Evolutionary conservation across 2,113 vertebrate genomes (phyloP).

Genomic region (Lamprologus lemairii): DNA sequence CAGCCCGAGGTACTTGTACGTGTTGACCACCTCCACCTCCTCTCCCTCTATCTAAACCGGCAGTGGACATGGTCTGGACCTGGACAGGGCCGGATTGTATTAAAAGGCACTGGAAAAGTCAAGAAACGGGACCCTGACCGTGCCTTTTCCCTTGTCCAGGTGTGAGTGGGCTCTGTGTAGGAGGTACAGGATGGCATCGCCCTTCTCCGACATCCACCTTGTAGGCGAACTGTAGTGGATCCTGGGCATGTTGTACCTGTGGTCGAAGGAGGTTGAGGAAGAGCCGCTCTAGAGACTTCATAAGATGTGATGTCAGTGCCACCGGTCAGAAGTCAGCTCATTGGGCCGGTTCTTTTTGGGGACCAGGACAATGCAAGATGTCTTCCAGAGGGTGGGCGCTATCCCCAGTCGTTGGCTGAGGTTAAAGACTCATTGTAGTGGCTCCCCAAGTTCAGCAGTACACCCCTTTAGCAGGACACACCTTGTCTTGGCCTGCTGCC

Average conservation of each 20-base stretch:
- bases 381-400: rapidly evolving
- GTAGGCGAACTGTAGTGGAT: neutral
- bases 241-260: neutral
- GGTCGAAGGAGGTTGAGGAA: neutral
- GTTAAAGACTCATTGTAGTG: neutral
- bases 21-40: neutral
- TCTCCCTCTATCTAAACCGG: neutral
- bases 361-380: neutral
- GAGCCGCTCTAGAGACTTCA: neutral
- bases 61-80: neutral
- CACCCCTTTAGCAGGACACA: neutral
- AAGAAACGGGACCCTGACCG: neutral
- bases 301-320: neutral
- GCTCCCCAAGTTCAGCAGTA: neutral
- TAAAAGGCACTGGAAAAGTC: neutral
- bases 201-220: neutral
- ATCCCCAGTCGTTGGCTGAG: neutral
- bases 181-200: neutral
- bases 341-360: neutral
- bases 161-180: neutral
- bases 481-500: neutral
- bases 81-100: neutral
- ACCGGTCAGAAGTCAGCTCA: neutral
- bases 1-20: neutral
- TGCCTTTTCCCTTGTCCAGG: neutral